These are phyloP conservation scores for Laupala kohalensis DNA, from an alignment of 1,140 invertebrate species.

Conservation along the genomic window DNA sequence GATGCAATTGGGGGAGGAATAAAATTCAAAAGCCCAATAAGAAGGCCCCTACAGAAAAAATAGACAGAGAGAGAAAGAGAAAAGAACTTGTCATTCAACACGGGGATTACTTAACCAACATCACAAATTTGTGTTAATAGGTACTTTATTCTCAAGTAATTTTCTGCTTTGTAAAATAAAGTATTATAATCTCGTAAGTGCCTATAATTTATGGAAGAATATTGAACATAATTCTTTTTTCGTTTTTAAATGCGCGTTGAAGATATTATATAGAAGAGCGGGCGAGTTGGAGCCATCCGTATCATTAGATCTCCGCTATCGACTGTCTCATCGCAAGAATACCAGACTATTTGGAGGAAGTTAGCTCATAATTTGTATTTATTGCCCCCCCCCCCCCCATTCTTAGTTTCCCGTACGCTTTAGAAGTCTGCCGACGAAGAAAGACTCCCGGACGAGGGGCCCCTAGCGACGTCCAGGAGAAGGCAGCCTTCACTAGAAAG, in stretches of 20 bases:
- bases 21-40: neutral
- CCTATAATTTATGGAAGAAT: no score
- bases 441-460: no score
- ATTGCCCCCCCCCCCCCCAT: neutral
- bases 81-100: no score
- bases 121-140: no score
- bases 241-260: no score
- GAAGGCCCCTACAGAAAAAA: neutral
- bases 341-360: neutral
- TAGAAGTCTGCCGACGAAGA: neutral
- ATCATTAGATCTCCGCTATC: neutral
- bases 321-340: neutral
- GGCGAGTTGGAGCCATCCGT: neutral
- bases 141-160: no score
- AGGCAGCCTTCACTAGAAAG: neutral
- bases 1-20: neutral
- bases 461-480: no score
- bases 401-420: neutral
- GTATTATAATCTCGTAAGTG: no score
- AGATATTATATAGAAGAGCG: no score
- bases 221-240: no score
- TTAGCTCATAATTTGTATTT: neutral
- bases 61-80: neutral
- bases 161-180: no score
- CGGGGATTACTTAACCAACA: no score